A percentile compares a stretch with the other conserved stretches of the same genome.
These are phyloP conservation scores for Akabosia matsudoensis DNA, from an alignment of 1,140 invertebrate species.

Conservation along the genomic window DNA sequence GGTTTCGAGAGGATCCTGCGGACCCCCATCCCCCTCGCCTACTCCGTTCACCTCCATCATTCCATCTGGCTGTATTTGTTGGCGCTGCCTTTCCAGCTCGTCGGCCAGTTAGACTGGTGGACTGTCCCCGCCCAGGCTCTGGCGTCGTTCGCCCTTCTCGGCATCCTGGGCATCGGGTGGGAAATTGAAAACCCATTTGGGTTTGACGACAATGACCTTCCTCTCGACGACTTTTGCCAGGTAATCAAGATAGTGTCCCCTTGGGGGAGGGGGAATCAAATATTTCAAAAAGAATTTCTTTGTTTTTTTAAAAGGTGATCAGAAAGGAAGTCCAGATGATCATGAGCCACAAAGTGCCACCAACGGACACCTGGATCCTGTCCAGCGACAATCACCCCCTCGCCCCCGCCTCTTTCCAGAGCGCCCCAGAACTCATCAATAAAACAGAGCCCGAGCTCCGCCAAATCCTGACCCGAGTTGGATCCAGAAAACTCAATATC, in stretches of 20 bases:
- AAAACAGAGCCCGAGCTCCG: neutral
- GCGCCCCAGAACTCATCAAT: neutral
- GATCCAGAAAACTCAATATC: neutral
- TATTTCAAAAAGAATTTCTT: neutral
- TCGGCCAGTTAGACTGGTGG: conserved; percentile 12
- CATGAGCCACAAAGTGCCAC: conserved; percentile 11
- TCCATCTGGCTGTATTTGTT: conserved; percentile 23
- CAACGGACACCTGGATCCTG: conserved; percentile 12
- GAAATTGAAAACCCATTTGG: conserved; percentile 23
- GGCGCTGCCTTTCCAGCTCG: conserved; percentile 29
- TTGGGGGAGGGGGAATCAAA: neutral
- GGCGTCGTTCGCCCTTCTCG: conserved; percentile 28
- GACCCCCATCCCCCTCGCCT: conserved; percentile 34
- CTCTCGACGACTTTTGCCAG: conserved; percentile 20
- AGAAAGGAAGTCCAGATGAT: conserved; percentile 11
- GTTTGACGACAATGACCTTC: conserved; percentile 16
- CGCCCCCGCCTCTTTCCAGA: neutral
- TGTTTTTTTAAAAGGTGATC: neutral
- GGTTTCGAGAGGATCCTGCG: conserved; percentile 32
- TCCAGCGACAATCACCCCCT: conserved; percentile 4
- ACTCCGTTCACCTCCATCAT: conserved; percentile 33
- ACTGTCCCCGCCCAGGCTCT: conserved; percentile 11
- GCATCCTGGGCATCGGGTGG: conserved; percentile 30
- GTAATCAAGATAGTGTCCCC: conserved; percentile 4
- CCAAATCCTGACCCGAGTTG: neutral